Evolutionary conservation across 2,888 invertebrate species (phyloP).

Genomic region (Punctoribates punctum): DNA sequence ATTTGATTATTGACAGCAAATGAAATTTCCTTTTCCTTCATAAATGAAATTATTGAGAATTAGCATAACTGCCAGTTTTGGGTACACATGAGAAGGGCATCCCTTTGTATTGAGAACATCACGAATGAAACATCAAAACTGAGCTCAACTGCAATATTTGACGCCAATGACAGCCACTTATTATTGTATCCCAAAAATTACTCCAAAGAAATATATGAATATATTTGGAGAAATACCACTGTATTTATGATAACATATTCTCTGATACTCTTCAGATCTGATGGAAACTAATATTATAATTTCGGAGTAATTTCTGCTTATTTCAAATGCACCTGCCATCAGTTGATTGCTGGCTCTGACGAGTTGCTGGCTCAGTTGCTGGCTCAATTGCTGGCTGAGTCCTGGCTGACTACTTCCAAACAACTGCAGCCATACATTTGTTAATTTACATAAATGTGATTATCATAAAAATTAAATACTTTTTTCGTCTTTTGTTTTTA

Average conservation of each 20-base stretch:
- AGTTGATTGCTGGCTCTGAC: constrained; percentile 19
- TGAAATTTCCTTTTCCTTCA: constrained; percentile 26
- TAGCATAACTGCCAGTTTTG: constrained; percentile 30
- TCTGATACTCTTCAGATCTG: background rate
- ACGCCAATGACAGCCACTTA: constrained; percentile 33
- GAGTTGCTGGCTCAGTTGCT: background rate
- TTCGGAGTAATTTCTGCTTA: constrained; percentile 19
- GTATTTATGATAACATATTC: background rate
- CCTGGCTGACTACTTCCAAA: background rate
- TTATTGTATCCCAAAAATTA: constrained; percentile 30
- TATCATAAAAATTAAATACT: constrained; percentile 29
- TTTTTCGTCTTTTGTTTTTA: background rate
- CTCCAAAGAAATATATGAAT: background rate
- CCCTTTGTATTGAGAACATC: background rate
- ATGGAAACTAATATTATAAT: constrained; percentile 30
- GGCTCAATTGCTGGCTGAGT: constrained; percentile 8
- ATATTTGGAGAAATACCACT: constrained; percentile 9
- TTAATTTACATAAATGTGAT: constrained; percentile 32
- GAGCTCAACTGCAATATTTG: constrained; percentile 24
- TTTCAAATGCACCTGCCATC: constrained; percentile 35
- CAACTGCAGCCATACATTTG: background rate
- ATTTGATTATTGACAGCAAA: constrained; percentile 34
- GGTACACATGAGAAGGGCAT: background rate
- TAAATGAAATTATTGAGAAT: constrained; percentile 5
- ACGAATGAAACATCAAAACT: constrained; percentile 37